Evolutionary conservation across 2,797 vertebrate genomes (phyloP).

Genomic region (Acropternis orthonyx): DNA sequence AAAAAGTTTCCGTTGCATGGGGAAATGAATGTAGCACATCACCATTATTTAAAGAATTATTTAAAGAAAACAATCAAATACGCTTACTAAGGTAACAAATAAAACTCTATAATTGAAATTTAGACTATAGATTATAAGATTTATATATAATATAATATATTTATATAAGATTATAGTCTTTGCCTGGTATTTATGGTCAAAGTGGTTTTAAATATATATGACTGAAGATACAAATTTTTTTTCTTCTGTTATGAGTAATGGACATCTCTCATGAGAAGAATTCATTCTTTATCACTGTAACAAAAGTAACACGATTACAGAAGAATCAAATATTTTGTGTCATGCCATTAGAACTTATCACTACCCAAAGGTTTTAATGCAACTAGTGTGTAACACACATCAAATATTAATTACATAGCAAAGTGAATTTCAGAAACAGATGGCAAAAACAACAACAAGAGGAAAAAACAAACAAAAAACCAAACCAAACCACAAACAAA

Average conservation of each 20-base stretch:
- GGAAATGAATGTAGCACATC: background rate
- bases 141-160: no score
- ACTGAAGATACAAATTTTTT: background rate
- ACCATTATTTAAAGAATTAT: background rate
- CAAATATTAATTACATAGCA: background rate
- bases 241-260: background rate
- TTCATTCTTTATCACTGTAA: background rate
- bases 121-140: no score
- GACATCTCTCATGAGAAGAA: background rate
- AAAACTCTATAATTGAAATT: background rate
- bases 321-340: background rate
- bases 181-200: background rate
- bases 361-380: background rate
- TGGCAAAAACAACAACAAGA: no score
- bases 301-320: background rate
- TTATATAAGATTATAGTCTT: background rate
- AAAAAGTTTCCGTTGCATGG: background rate
- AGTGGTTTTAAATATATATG: background rate
- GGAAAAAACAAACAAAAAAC: no score
- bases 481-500: no score
- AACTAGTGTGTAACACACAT: background rate
- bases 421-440: background rate
- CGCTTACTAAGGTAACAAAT: background rate
- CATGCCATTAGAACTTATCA: background rate
- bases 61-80: background rate